Evolutionary conservation across 1,140 invertebrate species (phyloP).

Genomic region (Colletes latitarsis): DNA sequence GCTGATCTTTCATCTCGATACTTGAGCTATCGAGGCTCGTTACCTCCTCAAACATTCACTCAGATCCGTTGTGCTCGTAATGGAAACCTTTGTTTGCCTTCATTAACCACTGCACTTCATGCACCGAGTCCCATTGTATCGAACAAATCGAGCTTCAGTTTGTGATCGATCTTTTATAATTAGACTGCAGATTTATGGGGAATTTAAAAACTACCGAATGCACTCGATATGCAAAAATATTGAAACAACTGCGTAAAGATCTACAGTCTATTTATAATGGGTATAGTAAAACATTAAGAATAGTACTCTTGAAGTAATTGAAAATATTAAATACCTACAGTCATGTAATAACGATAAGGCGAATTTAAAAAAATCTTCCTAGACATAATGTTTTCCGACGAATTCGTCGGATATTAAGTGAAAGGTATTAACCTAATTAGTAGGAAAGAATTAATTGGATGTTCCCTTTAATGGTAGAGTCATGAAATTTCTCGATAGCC

Average conservation of each 20-base stretch:
- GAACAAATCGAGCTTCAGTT: background rate
- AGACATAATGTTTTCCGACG: background rate
- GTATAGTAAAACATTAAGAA: too few species aligned
- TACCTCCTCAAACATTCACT: too few species aligned
- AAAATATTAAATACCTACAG: too few species aligned
- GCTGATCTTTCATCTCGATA: conserved; percentile 1
- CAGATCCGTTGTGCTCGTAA: too few species aligned
- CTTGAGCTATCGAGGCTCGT: background rate
- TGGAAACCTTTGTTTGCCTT: background rate
- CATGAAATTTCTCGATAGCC: conserved; percentile 31
- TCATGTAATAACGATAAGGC: too few species aligned
- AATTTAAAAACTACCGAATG: background rate
- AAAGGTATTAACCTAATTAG: conserved; percentile 56
- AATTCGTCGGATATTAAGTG: background rate
- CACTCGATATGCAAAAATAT: too few species aligned
- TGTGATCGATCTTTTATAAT: too few species aligned
- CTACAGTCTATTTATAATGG: too few species aligned
- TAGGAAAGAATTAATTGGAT: background rate
- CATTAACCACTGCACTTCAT: background rate
- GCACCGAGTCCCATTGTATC: background rate
- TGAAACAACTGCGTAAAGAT: too few species aligned
- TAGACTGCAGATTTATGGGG: background rate
- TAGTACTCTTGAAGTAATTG: too few species aligned
- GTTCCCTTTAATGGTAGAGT: background rate
- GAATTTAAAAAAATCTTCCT: too few species aligned